A percentile compares a stretch with the other conserved stretches of the same genome.
Conservation (phyloP, 1,140 invertebrate genomes). For the Arctopsyche grandis region DNA sequence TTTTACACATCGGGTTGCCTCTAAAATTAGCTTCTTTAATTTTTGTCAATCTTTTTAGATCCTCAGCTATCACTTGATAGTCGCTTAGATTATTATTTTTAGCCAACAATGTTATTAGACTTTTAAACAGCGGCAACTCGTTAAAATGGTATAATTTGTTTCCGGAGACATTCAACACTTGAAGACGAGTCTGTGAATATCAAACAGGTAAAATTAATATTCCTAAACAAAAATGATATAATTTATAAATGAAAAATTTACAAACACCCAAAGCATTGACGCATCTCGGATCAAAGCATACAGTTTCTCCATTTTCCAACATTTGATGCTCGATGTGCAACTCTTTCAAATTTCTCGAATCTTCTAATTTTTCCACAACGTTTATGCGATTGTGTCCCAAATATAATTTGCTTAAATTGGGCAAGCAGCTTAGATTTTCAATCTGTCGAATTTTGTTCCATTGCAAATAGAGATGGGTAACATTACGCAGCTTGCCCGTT, state of each 20-base stretch:
- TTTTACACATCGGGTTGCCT: conserved; percentile 70
- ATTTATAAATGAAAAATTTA: conserved; percentile 32
- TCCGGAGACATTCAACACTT: conserved; percentile 65
- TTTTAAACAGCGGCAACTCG: conserved; percentile 60
- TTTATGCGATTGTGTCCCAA: conserved; percentile 74
- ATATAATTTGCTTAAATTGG: conserved; percentile 73
- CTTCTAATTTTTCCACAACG: conserved; percentile 75
- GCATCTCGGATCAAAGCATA: conserved; percentile 76
- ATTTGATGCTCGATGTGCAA: conserved; percentile 76
- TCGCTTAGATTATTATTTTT: conserved; percentile 65
- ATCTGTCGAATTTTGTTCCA: conserved; percentile 74
- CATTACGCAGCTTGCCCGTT: conserved; percentile 63
- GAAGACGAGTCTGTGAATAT: conserved; percentile 60
- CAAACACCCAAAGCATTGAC: conserved; percentile 69
- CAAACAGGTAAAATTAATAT: conserved; percentile 38
- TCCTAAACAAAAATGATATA: background rate
- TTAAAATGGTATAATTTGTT: conserved; percentile 64
- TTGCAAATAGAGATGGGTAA: conserved; percentile 76
- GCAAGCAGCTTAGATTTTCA: conserved; percentile 69
- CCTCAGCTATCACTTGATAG: conserved; percentile 64
- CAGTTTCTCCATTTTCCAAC: conserved; percentile 64
- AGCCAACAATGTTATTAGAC: conserved; percentile 63
- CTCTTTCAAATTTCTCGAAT: conserved; percentile 69
- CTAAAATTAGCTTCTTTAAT: conserved; percentile 68
- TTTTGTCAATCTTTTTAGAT: conserved; percentile 64